A percentile compares a stretch with the other conserved stretches of the same genome.
phyloP scores from a whole-genome alignment of 1,140 invertebrate species.

The Tetragnatha versicolor region DNA sequence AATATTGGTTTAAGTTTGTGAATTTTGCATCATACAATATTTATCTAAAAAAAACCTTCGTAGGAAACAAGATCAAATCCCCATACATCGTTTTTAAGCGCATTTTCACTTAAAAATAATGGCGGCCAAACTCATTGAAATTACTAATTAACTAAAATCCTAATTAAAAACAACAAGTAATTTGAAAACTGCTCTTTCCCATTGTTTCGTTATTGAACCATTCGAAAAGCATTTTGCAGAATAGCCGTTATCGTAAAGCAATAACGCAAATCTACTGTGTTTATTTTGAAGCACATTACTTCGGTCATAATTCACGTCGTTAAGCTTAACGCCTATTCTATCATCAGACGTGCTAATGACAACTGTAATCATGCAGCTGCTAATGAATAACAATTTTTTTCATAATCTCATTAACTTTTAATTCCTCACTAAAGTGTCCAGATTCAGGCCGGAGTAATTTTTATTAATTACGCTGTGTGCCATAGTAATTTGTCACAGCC shows the following conservation, averaged over 20 bases:
- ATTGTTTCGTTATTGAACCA: not conserved
- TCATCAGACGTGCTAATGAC: constrained; percentile 6
- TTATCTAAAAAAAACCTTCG: no score
- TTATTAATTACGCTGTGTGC: constrained; percentile 12
- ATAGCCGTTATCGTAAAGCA: constrained; percentile 3
- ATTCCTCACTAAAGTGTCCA: not conserved
- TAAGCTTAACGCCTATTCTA: constrained; percentile 21
- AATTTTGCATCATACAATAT: no score
- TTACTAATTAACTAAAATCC: constrained; percentile 10
- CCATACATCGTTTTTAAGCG: no score
- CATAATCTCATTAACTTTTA: constrained; percentile 21
- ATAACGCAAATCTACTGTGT: not conserved
- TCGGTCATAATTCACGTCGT: constrained; percentile 11
- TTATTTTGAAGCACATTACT: constrained; percentile 3
- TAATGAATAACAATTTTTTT: constrained; percentile 25
- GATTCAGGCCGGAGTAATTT: not conserved
- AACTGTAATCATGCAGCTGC: constrained; percentile 17
- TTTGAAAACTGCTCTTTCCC: not conserved
- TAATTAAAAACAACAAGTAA: constrained; percentile 10
- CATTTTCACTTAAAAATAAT: constrained; percentile 10
- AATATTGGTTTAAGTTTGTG: no score
- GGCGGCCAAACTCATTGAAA: not conserved
- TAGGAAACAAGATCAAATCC: no score
- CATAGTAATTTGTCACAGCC: constrained; percentile 9
- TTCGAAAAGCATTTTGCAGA: not conserved